These are phyloP conservation scores for Chromoteleia sp. DNA, from an alignment of 2,888 invertebrate genomes.

Conservation along the genomic window DNA sequence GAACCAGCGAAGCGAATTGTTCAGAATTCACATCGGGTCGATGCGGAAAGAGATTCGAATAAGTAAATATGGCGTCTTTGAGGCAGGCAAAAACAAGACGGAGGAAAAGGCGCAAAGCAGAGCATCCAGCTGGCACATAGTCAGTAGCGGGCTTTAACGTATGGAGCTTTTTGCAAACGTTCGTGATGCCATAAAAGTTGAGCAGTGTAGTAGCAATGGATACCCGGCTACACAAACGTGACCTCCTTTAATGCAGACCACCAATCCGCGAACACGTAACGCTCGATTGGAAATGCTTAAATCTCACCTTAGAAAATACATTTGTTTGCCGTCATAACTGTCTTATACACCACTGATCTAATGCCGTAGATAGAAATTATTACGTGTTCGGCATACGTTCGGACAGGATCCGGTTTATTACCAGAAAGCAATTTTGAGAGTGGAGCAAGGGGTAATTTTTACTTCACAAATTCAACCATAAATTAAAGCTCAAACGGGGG, in stretches of 20 bases:
- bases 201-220: slow-evolving; percentile 70
- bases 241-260: slow-evolving; percentile 72
- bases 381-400: slow-evolving; percentile 45
- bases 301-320: slow-evolving; percentile 69
- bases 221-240: slow-evolving; percentile 66
- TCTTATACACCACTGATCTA: slow-evolving; percentile 57
- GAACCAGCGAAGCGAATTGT: slow-evolving; percentile 25
- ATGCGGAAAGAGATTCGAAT: slow-evolving; percentile 21
- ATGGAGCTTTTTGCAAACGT: slow-evolving; percentile 73
- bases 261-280: slow-evolving; percentile 64
- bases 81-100: slow-evolving; percentile 31
- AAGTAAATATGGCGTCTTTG: slow-evolving; percentile 45
- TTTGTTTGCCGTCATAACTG: slow-evolving; percentile 72
- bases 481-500: too few relatives aligned
- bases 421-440: neutral
- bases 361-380: slow-evolving; percentile 37
- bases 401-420: slow-evolving; percentile 10
- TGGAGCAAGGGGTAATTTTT: neutral
- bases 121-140: slow-evolving; percentile 70
- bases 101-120: slow-evolving; percentile 36
- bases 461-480: neutral
- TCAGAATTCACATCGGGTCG: neutral
- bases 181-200: slow-evolving; percentile 75
- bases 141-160: slow-evolving; percentile 68
- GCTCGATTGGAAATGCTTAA: slow-evolving; percentile 70